Base-by-base conservation (phyloP, 2,113 vertebrate genomes). In the Lampris incognitus region DNA sequence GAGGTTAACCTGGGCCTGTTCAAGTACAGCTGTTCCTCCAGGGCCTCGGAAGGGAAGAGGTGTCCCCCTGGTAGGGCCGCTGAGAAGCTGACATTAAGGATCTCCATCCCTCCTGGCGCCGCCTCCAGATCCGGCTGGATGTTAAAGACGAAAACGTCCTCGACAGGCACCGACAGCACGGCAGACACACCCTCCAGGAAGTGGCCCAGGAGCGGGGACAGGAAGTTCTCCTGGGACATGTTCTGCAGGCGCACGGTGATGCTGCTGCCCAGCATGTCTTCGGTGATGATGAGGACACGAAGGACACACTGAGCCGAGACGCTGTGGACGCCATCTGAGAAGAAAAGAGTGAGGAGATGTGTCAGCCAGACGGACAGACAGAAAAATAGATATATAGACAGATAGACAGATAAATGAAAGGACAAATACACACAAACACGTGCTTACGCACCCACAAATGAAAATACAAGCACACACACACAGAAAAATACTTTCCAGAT, bases 171-270 rank as follows among this genome's bases (percentile, higher is more conserved):
- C 0, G 96, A 95, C 0, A 99, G 94, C 74, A 99, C 96, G 0
- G 96, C 95, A 1, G 98, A 96, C 88, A 99, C 96, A 0, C 98
- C 98, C 74, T 99, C 97, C 79, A 99, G 92, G 74, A 99, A 99
- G 89, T 93, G 94, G 60, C 93, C 91, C 36, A 99, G 92, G 74
- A 97, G 93, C 0, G 98, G 98, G 0, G 98, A 99, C 36, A 99
- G 94, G 90, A 99, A 99, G 50, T 95, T 96, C 87, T 99, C 97
- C 93, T 99, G 98, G 93, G 97, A 98, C 97, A 99, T 99, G 91
- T 99, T 99, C 92, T 99, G 96, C 11, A 99, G 95, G 3, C 98
- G 96, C 67, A 99, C 98, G 0, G 98, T 99, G 78, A 99, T 95
- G 65, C 98, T 99, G 94, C 97, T 99, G 88, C 97, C 96, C 83